These are phyloP conservation scores for Nemapogon koenigi DNA, from an alignment of 2,888 invertebrate genomes.

Conservation along the genomic window DNA sequence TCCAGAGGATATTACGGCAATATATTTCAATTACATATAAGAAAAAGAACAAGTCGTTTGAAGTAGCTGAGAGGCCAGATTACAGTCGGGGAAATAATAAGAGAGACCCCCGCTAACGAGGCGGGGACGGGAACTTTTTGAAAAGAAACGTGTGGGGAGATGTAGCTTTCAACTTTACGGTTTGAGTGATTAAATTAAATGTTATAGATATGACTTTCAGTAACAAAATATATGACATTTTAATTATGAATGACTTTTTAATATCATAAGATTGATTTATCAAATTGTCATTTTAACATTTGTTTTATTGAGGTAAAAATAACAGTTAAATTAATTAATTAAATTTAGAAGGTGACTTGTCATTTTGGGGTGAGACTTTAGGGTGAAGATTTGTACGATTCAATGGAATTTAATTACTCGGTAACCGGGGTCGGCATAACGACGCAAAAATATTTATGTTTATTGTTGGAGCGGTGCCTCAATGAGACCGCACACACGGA, in stretches of 20 bases:
- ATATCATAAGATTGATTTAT: too few species aligned
- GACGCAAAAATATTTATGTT: constrained; percentile 63
- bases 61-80: constrained; percentile 62
- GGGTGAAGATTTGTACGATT: constrained; percentile 57
- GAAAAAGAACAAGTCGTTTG: constrained; percentile 64
- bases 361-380: constrained; percentile 23
- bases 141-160: constrained; percentile 43
- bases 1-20: constrained; percentile 62
- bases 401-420: constrained; percentile 61
- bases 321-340: too few species aligned
- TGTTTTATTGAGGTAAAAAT: too few species aligned
- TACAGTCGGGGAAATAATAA: constrained; percentile 58
- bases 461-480: constrained; percentile 51
- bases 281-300: too few species aligned
- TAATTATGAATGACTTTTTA: too few species aligned
- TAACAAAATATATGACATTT: too few species aligned
- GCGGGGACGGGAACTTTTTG: constrained; percentile 43
- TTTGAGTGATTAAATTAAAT: constrained; percentile 32
- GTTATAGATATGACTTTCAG: too few species aligned
- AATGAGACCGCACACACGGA: constrained; percentile 42
- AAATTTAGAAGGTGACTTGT: constrained; percentile 6
- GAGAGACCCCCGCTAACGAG: constrained; percentile 53
- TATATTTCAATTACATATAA: constrained; percentile 65
- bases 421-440: constrained; percentile 42
- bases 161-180: constrained; percentile 23